Evolutionary conservation across 1,140 invertebrate species (phyloP), one percentile per base, ranked within the genome.

Genomic region (Lepidostoma basale): DNA sequence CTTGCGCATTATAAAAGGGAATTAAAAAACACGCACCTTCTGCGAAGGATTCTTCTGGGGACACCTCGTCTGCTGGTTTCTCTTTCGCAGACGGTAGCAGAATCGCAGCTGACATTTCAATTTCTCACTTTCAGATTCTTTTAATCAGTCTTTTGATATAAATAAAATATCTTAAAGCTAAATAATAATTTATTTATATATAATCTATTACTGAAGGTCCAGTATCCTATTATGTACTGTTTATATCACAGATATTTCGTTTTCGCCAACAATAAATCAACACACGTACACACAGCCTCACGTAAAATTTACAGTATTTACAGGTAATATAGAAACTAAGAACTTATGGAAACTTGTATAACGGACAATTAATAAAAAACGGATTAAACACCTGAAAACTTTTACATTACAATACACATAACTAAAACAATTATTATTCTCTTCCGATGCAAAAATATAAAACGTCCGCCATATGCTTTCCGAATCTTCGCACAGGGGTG

Each of bases 181-280:
- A 67, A 59, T 59, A 67, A 67, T 67, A 67, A 67, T 59, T 67
- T 67, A 67, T 67, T 67, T 59, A 45, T 49, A 39, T 36, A 54
- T 28, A 60, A 58, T 58, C 23, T 30, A 60, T 45, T 45, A 67
- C 6, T 14, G 16, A 28, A 68, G 56, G 56, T 68, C 56, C 66
- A 68, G 56, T 52, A 68, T 68, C 45, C 64, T 67, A 76, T 78
- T 81, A 81, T 73, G 76, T 81, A 80, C 79, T 81, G 80, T 83
- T 83, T 83, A 83, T 83, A 83, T 83, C 81, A 83, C 81, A 83
- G 81, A 82, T 80, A 81, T 81, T 80, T 82, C 80, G 80, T 83
- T 83, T 81, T 81, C 80, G 78, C 80, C 64, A 73, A 82, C 79
- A 81, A 82, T 81, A 79, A 77, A 81, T 80, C 76, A 81, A 82